These are phyloP conservation scores for Gallinago jamesoni DNA, from an alignment of 2,113 vertebrate genomes.

Conservation along the genomic window DNA sequence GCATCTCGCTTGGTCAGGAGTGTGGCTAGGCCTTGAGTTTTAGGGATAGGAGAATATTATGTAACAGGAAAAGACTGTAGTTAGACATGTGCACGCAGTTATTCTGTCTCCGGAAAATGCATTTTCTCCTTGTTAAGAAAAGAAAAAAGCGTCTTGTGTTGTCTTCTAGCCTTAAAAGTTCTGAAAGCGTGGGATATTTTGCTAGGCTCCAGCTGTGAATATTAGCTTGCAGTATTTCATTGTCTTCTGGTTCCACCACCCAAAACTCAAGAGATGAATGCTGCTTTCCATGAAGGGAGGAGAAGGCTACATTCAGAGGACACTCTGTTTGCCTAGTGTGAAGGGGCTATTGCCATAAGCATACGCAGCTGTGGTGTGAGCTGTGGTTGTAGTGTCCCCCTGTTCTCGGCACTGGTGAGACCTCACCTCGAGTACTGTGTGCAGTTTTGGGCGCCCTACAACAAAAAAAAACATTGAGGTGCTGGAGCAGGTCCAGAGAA, in stretches of 20 bases:
- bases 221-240: background rate
- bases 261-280: background rate
- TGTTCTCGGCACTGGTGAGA: too few relatives aligned
- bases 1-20: background rate
- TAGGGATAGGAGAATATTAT: background rate
- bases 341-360: background rate
- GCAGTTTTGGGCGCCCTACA: too few relatives aligned
- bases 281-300: background rate
- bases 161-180: background rate
- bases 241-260: background rate
- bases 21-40: background rate
- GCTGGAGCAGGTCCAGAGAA: too few relatives aligned
- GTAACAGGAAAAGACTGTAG: background rate
- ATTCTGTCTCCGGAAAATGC: background rate
- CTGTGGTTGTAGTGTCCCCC: too few relatives aligned
- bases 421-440: too few relatives aligned
- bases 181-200: background rate
- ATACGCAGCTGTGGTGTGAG: background rate
- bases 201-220: background rate
- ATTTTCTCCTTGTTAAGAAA: background rate
- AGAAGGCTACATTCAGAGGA: background rate
- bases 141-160: background rate
- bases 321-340: rapidly evolving
- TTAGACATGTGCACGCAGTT: rapidly evolving
- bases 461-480: too few relatives aligned